Evolutionary conservation across 2,797 vertebrate genomes (phyloP), one percentile per base, ranked within the genome.

Genomic region (Chelidonichthys spinosus): DNA sequence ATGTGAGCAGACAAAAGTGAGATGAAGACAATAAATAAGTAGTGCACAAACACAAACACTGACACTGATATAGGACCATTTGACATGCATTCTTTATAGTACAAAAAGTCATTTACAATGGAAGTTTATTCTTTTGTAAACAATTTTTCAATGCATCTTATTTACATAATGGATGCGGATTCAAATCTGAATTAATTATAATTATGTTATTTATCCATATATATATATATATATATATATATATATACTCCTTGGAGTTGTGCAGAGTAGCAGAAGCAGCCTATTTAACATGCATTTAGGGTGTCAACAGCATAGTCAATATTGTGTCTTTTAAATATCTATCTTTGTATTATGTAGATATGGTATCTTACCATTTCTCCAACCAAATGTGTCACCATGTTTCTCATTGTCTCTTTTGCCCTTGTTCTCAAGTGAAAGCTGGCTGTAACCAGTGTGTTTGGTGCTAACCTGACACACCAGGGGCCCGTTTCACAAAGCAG

Each of bases 111-210:
- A 74, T 69, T 69, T 32, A 64, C 1, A 18, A 10, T n/a, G 13
- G 25, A 64, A 56, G 11, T 72, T 46, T 18, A 25, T 47, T 50
- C 15, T 59, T 62, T 65, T 71, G 14, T 71, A 67, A 63, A 32
- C 18, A 13, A 37, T 66, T 59, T 58, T 47, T 69, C 52, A 44
- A 5, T 11, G 10, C 32, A 14, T 42, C 5, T 13, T 33, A 44
- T 80, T 72, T 74, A 46, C 62, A 65, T 53, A 71, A 66, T 58
- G 17, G 50, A 56, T 49, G 25, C 25, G n/a, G 33, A 14, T 43
- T 43, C 3, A 66, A 43, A 66, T 66, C 40, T 53, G 14, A 37
- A 40, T 65, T 40, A 0, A 66, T 66, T 17, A 25, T 25, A 25
- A 25, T 25, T 25, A 25, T 25, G 25, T 25, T 25, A 25, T 25